A percentile compares a stretch with the other conserved stretches of the same genome.
Conservation (phyloP, 2,113 vertebrate species). For the Chloropsis cyanopogon region DNA sequence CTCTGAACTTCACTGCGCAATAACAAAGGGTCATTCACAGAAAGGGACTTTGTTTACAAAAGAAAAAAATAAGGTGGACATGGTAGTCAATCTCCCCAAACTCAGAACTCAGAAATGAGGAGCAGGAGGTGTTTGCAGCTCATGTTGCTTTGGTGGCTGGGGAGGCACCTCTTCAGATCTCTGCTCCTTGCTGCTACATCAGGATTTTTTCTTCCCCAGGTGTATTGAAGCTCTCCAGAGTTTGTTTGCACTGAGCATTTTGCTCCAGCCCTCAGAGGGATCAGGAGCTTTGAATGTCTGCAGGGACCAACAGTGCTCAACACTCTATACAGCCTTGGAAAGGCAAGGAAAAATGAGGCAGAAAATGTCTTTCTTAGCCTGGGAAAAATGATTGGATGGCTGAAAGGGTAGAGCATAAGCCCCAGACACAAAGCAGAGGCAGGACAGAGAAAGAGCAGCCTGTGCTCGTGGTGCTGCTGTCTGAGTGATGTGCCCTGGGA, state of each 20-base stretch:
- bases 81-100: not conserved
- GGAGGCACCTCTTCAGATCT: not conserved
- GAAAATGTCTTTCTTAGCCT: not conserved
- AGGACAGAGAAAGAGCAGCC: not conserved
- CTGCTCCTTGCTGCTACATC: not conserved
- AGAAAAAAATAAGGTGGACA: not conserved
- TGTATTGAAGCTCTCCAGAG: not conserved
- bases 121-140: not conserved
- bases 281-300: not conserved
- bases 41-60: not conserved
- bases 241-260: not conserved
- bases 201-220: not conserved
- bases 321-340: not conserved
- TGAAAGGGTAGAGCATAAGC: not conserved
- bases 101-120: not conserved
- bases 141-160: rapidly evolving
- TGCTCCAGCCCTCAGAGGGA: not conserved
- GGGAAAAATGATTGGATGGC: not conserved
- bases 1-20: rapidly evolving
- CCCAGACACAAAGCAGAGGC: not conserved
- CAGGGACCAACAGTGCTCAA: not conserved
- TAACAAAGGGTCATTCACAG: not conserved
- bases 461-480: rapidly evolving
- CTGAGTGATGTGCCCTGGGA: not conserved
- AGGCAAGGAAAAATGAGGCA: not conserved